Percentiles rank a stretch among this genome's conserved stretches.
Evolutionary conservation across 2,797 vertebrate species (phyloP).

Genomic region (Cynopterus sphinx): DNA sequence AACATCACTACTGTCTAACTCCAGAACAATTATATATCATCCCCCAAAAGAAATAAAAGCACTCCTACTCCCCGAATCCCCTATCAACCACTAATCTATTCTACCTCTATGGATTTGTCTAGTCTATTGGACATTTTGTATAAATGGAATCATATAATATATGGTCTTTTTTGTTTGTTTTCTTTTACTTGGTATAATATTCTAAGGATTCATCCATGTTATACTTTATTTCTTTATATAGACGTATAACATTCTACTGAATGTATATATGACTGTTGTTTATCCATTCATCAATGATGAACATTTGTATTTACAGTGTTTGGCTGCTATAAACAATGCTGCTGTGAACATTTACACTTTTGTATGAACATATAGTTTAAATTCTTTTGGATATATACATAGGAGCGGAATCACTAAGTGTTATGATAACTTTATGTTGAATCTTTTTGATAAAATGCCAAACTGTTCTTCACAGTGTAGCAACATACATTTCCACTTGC

Average conservation of each 20-base stretch:
- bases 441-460: neutral
- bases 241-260: neutral
- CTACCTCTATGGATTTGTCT: neutral
- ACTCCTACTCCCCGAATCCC: accelerated
- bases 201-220: neutral
- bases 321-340: neutral
- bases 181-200: neutral
- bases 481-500: neutral
- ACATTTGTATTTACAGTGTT: neutral
- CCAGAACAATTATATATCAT: neutral
- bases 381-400: neutral
- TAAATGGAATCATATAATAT: neutral
- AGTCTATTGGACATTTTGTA: neutral
- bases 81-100: neutral
- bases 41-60: neutral
- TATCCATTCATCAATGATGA: neutral
- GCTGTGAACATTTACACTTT: neutral
- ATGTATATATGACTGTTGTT: neutral
- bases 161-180: neutral
- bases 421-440: neutral
- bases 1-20: neutral
- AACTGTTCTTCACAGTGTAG: neutral
- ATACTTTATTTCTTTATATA: neutral
- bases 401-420: neutral
- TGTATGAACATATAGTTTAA: neutral